These are phyloP conservation scores for Pyrocephalus nanus DNA, from an alignment of 2,797 vertebrate species.

Conservation along the genomic window DNA sequence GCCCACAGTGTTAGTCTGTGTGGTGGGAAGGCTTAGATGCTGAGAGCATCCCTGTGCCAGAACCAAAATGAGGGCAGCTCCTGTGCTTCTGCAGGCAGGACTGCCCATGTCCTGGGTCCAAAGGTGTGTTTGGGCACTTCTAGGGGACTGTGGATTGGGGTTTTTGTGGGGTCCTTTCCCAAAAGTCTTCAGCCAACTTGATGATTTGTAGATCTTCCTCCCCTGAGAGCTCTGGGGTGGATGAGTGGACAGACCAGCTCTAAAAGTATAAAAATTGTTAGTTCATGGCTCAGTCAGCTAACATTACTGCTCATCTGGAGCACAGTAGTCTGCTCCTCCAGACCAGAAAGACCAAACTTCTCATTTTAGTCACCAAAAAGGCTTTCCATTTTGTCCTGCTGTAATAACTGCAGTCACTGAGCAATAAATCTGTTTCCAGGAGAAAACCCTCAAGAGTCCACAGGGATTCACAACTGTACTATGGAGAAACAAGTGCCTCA, in stretches of 20 bases:
- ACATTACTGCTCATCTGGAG: background rate
- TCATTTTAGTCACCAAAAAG: background rate
- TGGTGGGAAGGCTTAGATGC: conserved; percentile 32
- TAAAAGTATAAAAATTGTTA: background rate
- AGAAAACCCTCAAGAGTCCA: background rate
- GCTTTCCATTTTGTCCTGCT: background rate
- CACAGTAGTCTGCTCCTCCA: background rate
- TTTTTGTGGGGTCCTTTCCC: background rate
- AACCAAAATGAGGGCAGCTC: conserved; percentile 68
- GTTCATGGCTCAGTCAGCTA: background rate
- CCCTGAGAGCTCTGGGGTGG: background rate
- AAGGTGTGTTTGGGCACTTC: background rate
- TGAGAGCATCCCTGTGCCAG: conserved; percentile 66
- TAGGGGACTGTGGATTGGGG: background rate
- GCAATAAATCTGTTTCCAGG: background rate
- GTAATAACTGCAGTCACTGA: background rate
- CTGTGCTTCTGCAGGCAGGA: conserved; percentile 77
- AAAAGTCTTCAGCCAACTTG: background rate
- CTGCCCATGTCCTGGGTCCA: conserved; percentile 72
- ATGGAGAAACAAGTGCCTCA: background rate
- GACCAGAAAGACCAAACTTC: background rate
- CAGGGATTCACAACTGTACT: background rate
- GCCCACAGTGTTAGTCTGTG: background rate
- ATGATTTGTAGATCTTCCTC: background rate
- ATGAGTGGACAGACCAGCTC: background rate